These are phyloP conservation scores for Platerodrilus igneus DNA, from an alignment of 2,888 invertebrate species.

Conservation along the genomic window DNA sequence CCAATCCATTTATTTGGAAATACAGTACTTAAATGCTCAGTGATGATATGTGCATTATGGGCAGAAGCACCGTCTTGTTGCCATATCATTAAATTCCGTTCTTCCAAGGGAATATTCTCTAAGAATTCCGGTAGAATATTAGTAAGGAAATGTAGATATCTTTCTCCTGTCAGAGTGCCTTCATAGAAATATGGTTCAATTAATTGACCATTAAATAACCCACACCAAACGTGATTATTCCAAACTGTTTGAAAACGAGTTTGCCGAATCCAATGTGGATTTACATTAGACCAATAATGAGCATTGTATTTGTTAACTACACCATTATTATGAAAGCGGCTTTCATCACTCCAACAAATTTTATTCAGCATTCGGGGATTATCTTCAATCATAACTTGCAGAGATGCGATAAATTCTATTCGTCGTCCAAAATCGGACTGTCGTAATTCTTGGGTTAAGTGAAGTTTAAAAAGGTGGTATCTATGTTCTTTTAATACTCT, in stretches of 20 bases:
- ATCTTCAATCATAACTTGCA: neutral
- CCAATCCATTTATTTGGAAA: no score
- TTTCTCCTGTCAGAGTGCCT: slow-evolving; percentile 1
- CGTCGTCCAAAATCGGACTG: neutral
- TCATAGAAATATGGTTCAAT: slow-evolving; percentile 1
- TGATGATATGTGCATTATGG: no score
- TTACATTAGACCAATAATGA: neutral
- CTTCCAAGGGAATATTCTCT: no score
- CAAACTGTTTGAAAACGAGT: neutral
- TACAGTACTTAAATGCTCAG: no score
- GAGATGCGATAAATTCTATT: neutral
- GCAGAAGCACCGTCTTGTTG: no score
- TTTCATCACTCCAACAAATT: slow-evolving; percentile 4
- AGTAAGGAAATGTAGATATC: neutral
- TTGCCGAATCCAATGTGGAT: neutral
- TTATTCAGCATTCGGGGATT: neutral
- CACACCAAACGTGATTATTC: neutral
- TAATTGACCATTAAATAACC: slow-evolving; percentile 1
- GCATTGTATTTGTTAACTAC: neutral
- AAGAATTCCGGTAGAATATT: slow-evolving; percentile 1
- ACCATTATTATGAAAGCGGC: slow-evolving; percentile 1
- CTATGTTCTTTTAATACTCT: slow-evolving; percentile 1
- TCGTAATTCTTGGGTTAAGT: slow-evolving; percentile 1
- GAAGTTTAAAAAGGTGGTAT: slow-evolving; percentile 1
- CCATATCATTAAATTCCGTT: no score